Base-by-base conservation (phyloP, 2,888 invertebrate species). In the Lamellibrachia satsuma region DNA sequence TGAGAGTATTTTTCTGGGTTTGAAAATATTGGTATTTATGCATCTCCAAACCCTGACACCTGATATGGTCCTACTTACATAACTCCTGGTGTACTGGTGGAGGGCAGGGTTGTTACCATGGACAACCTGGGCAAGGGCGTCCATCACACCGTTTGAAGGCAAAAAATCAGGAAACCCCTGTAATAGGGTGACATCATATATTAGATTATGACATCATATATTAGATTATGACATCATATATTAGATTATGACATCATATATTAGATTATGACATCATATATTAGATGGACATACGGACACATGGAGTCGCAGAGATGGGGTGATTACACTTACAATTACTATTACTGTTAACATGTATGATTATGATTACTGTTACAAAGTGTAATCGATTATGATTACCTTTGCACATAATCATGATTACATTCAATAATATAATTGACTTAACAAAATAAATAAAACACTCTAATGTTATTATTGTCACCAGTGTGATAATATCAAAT, bases 1-100 rank as follows among this genome's bases (percentile, higher is more conserved):
- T 9, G 7, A 9, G 55, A 55, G 55, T 55, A 55, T 75, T 75
- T 75, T 75, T 75, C 0, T 1, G 4, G 22, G 15, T 22, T 22
- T 75, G 75, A 75, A 22, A 22, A 15, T 11, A 15, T 75, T 11
- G 15, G 75, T 75, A 22, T 75, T 75, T 75, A 22, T 75, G 75
- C 90, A 91, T 52, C 51, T 22, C 15, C 22, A 91, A 90, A 51
- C 2, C 11, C 55, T 93, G 22, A 15, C 22, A 75, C 75, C 75
- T 75, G 75, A n/a, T 11, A 15, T 75, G 2, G 75, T n/a, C 75
- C 75, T 75, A 97, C 98, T 97, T 97, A 99, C 99, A 97, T 98
- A 99, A 95, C 98, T 98, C 96, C 99, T 97, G 0, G 99, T 99
- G 95, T 99, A 99, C 96, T 99, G 99, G 96, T 99, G 98, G 75